Evolutionary conservation across 1,140 invertebrate species (phyloP), one percentile per base, ranked within the genome.

Genomic region (Neodiprion lecontei): DNA sequence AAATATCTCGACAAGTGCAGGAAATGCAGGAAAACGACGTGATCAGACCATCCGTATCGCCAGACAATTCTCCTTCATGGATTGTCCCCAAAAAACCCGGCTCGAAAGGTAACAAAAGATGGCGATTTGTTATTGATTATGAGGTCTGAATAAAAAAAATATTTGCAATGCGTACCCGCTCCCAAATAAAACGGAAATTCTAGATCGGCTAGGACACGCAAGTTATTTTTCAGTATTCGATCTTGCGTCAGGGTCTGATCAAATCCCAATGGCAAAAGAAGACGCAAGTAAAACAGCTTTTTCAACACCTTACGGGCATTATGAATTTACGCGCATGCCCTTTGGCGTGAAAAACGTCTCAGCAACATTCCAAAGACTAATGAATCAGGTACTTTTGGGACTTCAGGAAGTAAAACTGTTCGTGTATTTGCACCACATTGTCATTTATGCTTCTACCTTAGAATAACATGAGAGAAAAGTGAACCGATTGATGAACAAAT

Each of bases 211-310:
- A 50, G 79, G 78, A 14, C 80, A 80, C 1, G 75, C 82, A 7
- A 76, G 77, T 53, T 83, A 80, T 67, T 90, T 90, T 73, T 79
- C 82, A 0, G 77, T 67, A 89, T 89, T 0, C 91, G 28, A 28
- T 4, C 28, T 28, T 4, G 28, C 28, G 1, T 28, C 28, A 28
- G 28, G 28, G 1, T 28, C 87, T 76, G 87, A 82, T 79, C 89
- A 91, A 77, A 81, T 91, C 11, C 74, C 80, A 53, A 73, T 91
- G 0, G 79, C 84, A 3, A 67, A 74, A 69, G 21, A 78, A 9
- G 83, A 88, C 78, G 80, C 72, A 72, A 61, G 81, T 0, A 90
- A 90, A 77, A 90, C 88, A 67, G 87, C 82, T 7, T 89, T 89
- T 74, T 78, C 76, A 17, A 81, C 80, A 5, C 81, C 75, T 9